Evolutionary conservation across 64 coral and sea anemone genomes (phyloP), one percentile per base, ranked within the genome.

Genomic region (Pachyseris speciosa): DNA sequence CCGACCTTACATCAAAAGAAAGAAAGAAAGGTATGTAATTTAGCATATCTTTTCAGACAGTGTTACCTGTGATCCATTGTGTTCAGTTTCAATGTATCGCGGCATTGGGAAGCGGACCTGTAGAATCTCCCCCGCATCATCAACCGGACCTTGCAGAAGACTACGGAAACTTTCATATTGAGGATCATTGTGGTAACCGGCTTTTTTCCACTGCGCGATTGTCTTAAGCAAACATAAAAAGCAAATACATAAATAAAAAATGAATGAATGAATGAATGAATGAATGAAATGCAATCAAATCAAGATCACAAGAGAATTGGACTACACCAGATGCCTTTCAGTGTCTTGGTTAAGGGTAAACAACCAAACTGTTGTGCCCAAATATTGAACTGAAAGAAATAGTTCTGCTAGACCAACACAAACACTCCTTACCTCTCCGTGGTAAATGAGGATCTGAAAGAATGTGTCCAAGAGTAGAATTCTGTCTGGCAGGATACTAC

Each of bases 21-120:
- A 74, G 19, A 37, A 40, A 1, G 3, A 28, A 16, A 45, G 16
- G n/a, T n/a, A n/a, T n/a, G n/a, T n/a, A n/a, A n/a, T n/a, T n/a
- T n/a, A n/a, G n/a, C n/a, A n/a, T n/a, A n/a, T n/a, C n/a, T n/a
- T n/a, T n/a, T n/a, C n/a, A n/a, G n/a, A n/a, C n/a, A n/a, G n/a
- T n/a, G n/a, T 69, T 70, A 99, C 97, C 97, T 99, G 97, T 65
- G 94, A 95, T 25, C 93, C 89, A 9, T 90, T 90, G 50, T 92
- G 90, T 73, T 99, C 89, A 24, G 97, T 99, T 48, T 99, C 97
- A 9, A 99, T 99, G 86, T 99, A 99, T 40, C 97, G 79, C 3
- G 97, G 97, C 97, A 99, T 99, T 9, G 97, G 97, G 60, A 99
- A 99, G 39, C 97, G 97, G 36, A 93, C 91, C 73, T 99, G 97